Evolutionary conservation across 2,888 invertebrate species (phyloP).

Genomic region (Yponomeuta sedellus): DNA sequence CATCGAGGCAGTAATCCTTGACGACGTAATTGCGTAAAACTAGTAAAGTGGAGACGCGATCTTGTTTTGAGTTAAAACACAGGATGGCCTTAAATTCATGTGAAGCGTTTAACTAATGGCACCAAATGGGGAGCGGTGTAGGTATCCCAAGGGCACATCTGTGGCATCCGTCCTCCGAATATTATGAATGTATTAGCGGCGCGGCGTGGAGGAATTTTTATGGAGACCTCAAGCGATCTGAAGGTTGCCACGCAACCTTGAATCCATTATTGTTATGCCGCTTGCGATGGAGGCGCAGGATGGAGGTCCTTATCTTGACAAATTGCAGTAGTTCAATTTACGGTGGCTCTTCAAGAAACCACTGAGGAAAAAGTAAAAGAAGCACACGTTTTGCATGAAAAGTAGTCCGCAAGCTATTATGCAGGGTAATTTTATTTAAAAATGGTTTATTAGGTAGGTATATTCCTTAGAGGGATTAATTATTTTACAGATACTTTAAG

Average conservation of each 20-base stretch:
- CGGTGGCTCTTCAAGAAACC: too few species aligned
- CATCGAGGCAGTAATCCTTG: too few species aligned
- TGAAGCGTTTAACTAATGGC: slow-evolving; percentile 8
- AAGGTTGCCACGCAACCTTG: slow-evolving; percentile 30
- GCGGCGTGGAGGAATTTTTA: slow-evolving; percentile 36
- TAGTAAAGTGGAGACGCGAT: neutral
- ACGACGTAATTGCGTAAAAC: too few species aligned
- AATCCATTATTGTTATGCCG: slow-evolving; percentile 14
- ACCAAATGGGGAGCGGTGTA: neutral
- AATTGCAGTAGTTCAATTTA: neutral
- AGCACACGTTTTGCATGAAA: too few species aligned
- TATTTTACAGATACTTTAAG: too few species aligned
- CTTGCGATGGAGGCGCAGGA: neutral
- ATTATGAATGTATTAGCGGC: slow-evolving; percentile 39
- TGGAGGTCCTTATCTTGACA: neutral
- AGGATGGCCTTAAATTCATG: neutral
- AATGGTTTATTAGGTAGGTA: too few species aligned
- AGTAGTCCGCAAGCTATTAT: too few species aligned
- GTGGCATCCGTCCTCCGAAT: slow-evolving; percentile 26
- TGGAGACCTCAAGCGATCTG: slow-evolving; percentile 27
- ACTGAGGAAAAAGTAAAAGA: too few species aligned
- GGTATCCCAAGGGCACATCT: slow-evolving; percentile 14
- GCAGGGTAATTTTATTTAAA: too few species aligned
- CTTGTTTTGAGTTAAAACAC: neutral
- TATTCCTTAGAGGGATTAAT: too few species aligned